Conservation (phyloP, 1,140 invertebrate genomes). For the Drosophila punjabiensis region DNA sequence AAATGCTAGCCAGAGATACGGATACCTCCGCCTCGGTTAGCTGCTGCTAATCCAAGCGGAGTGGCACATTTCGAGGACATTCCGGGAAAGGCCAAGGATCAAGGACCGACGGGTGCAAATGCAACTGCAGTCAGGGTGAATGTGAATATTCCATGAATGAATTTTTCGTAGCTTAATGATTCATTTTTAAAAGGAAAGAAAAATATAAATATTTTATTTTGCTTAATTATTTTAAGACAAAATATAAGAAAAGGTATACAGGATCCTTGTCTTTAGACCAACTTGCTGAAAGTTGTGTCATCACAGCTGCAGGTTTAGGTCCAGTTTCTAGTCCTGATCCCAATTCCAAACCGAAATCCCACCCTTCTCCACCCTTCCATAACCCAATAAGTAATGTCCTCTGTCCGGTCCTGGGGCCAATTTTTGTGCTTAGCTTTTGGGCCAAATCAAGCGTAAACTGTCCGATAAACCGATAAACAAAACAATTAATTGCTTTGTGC, state of each 20-base stretch:
- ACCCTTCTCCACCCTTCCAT: neutral
- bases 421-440: conserved; percentile 47
- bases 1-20: conserved; percentile 19
- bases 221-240: too few relatives aligned
- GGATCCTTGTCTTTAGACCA: neutral
- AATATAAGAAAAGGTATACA: too few relatives aligned
- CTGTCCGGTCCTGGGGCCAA: conserved; percentile 12
- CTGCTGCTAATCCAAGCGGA: conserved; percentile 2
- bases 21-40: neutral
- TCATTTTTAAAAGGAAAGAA: neutral
- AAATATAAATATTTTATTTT: too few relatives aligned
- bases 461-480: conserved; percentile 81
- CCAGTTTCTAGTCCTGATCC: neutral
- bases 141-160: neutral
- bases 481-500: conserved; percentile 81
- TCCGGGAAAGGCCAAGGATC: conserved; percentile 27
- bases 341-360: neutral
- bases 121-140: neutral
- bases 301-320: neutral
- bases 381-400: conserved; percentile 48
- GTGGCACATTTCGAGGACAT: conserved; percentile 24
- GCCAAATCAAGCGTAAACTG: conserved; percentile 76
- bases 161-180: neutral
- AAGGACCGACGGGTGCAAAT: neutral
- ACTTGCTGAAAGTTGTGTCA: conserved; percentile 26